A percentile compares a stretch with the other conserved stretches of the same genome.
These are phyloP conservation scores for Onchidella celtica DNA, from an alignment of 2,888 invertebrate genomes.

Conservation along the genomic window DNA sequence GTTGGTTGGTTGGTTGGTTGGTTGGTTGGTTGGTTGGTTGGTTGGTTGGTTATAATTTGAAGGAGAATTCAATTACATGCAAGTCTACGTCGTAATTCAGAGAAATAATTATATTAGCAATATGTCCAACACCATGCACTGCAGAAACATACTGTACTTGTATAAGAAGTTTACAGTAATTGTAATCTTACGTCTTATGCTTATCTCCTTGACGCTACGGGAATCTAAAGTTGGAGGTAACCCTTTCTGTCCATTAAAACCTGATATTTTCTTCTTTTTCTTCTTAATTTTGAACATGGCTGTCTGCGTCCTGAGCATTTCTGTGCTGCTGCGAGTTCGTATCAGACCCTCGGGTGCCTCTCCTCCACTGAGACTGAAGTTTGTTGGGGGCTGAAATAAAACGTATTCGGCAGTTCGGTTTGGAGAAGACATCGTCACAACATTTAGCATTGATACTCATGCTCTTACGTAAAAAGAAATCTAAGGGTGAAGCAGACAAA, in stretches of 20 bases:
- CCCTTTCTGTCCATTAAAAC: not conserved
- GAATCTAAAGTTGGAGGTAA: not conserved
- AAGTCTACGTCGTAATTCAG: too few relatives aligned
- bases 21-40: too few relatives aligned
- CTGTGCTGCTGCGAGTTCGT: constrained; percentile 42
- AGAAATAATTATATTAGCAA: too few relatives aligned
- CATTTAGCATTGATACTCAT: too few relatives aligned
- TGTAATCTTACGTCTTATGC: not conserved
- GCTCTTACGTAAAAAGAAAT: too few relatives aligned
- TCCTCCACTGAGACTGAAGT: constrained; percentile 4
- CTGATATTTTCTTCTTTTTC: constrained; percentile 19
- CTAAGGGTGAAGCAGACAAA: too few relatives aligned
- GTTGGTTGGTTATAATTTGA: too few relatives aligned
- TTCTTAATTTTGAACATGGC: constrained; percentile 31
- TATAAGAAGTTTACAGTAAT: not conserved
- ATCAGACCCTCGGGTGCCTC: constrained; percentile 17
- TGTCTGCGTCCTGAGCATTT: constrained; percentile 31
- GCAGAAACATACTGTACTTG: too few relatives aligned
- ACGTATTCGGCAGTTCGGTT: too few relatives aligned
- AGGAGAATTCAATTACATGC: not conserved
- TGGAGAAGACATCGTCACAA: too few relatives aligned
- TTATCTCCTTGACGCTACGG: constrained; percentile 26
- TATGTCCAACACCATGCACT: too few relatives aligned
- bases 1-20: too few relatives aligned
- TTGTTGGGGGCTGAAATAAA: constrained; percentile 13